Evolutionary conservation across 2,797 vertebrate genomes (phyloP).

Genomic region (Pseudochirops corinnae): DNA sequence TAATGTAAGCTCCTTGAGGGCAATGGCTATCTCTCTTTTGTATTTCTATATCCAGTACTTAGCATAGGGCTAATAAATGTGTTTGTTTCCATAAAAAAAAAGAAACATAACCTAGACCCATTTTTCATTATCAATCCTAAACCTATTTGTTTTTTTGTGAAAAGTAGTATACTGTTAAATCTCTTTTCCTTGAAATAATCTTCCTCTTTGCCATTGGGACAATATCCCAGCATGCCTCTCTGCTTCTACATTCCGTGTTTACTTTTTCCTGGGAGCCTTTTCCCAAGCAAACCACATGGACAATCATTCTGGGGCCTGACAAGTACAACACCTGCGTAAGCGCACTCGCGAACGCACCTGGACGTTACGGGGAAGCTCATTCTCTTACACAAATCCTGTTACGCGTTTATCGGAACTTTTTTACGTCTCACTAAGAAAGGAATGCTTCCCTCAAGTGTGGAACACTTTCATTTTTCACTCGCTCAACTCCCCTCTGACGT

Average conservation of each 20-base stretch:
- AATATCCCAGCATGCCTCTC: not conserved
- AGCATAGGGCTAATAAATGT: too few species aligned
- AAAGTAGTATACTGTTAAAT: not conserved
- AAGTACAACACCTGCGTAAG: not conserved
- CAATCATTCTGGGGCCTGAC: not conserved
- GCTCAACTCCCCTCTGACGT: not conserved
- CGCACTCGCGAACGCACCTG: not conserved
- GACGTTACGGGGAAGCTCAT: not conserved
- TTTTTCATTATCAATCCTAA: not conserved
- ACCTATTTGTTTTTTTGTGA: not conserved
- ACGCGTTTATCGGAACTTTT: not conserved
- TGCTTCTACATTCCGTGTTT: not conserved
- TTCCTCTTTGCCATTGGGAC: not conserved
- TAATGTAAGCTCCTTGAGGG: too few species aligned
- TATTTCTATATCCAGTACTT: too few species aligned
- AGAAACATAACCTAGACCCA: slow-evolving; percentile 22
- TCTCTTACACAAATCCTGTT: slow-evolving; percentile 38
- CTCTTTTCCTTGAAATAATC: not conserved
- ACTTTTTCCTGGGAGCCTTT: slow-evolving; percentile 5
- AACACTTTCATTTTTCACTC: not conserved
- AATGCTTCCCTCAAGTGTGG: not conserved
- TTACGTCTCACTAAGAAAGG: slow-evolving; percentile 19
- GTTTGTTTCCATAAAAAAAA: not conserved
- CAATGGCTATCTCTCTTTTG: too few species aligned
- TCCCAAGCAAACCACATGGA: slow-evolving; percentile 4